Evolutionary conservation across 2,113 vertebrate genomes (phyloP).

Genomic region (Emydura subglobosa): DNA sequence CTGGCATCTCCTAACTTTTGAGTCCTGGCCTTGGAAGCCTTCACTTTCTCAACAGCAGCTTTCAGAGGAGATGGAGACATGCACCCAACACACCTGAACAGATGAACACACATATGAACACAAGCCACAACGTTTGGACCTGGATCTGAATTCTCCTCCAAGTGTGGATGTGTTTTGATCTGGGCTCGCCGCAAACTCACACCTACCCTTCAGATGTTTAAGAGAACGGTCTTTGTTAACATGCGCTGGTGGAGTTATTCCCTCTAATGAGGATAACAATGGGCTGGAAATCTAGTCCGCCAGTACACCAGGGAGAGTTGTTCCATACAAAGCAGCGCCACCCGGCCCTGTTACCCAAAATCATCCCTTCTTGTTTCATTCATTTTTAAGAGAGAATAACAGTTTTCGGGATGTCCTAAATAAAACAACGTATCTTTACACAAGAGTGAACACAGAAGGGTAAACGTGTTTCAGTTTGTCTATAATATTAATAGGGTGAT

Average conservation of each 20-base stretch:
- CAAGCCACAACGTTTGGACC: background rate
- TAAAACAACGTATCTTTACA: background rate
- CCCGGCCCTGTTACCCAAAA: background rate
- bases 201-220: rapidly evolving
- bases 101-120: background rate
- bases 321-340: background rate
- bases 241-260: background rate
- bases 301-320: background rate
- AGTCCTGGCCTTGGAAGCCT: background rate
- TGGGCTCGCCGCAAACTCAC: background rate
- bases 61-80: background rate
- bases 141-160: rapidly evolving
- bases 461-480: slow-evolving; percentile 42
- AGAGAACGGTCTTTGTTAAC: background rate
- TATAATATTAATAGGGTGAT: slow-evolving; percentile 10
- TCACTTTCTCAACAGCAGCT: background rate
- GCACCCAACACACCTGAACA: rapidly evolving
- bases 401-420: background rate
- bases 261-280: background rate
- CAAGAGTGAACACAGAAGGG: background rate
- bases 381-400: background rate
- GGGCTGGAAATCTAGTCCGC: background rate
- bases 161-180: background rate
- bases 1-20: background rate
- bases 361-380: background rate